A percentile compares a stretch with the other conserved stretches of the same genome.
Conservation (phyloP, 2,797 vertebrate species). For the Eulemur mongoz region DNA sequence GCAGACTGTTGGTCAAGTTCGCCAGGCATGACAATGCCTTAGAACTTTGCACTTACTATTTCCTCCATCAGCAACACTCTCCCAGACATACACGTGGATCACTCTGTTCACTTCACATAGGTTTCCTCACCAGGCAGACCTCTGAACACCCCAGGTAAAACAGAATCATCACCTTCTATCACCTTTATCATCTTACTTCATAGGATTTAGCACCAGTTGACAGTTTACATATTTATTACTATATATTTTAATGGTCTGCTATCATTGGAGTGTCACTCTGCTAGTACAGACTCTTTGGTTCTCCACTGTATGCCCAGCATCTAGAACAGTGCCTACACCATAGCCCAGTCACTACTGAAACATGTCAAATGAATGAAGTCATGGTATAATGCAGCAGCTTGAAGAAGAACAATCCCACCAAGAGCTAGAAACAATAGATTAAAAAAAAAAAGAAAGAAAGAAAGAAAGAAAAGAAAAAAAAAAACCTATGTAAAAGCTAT, state of each 20-base stretch:
- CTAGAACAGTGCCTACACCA: not conserved
- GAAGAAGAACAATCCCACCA: not conserved
- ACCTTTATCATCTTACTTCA: not conserved
- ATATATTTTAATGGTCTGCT: not conserved
- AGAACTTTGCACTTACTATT: not conserved
- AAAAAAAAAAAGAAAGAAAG: not conserved
- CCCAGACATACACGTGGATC: not conserved
- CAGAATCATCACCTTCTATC: not conserved
- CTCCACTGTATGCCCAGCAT: not conserved
- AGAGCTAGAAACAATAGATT: not conserved
- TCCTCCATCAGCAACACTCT: not conserved
- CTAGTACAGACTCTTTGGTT: not conserved
- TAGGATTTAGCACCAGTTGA: not conserved
- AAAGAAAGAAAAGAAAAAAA: not conserved
- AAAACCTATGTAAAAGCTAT: not conserved
- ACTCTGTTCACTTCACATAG: not conserved
- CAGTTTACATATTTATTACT: not conserved
- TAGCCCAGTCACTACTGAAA: not conserved
- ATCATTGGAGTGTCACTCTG: not conserved
- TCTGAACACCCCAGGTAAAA: not conserved
- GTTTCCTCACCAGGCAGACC: not conserved
- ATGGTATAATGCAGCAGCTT: not conserved
- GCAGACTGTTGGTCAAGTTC: not conserved
- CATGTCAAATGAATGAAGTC: not conserved
- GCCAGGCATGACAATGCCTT: not conserved